Conservation (phyloP, 2,797 vertebrate species). For the Sebastes reedi region DNA sequence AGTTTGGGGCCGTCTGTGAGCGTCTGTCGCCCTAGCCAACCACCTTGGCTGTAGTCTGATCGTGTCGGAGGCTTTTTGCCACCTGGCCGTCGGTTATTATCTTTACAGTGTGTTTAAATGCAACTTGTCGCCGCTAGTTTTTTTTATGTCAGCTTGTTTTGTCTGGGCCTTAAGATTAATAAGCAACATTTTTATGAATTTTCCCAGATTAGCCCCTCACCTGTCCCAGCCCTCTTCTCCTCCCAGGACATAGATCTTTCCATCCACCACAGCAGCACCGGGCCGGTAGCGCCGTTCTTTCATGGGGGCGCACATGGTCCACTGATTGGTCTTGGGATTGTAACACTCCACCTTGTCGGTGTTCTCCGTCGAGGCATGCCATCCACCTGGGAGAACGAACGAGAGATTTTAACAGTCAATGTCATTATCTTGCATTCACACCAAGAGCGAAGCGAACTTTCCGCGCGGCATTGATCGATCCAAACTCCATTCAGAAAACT, state of each 20-base stretch:
- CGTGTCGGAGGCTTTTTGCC: too few relatives aligned
- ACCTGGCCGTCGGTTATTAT: too few relatives aligned
- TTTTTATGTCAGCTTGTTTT: too few relatives aligned
- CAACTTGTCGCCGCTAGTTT: too few relatives aligned
- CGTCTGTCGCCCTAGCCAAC: too few relatives aligned
- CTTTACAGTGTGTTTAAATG: too few relatives aligned
- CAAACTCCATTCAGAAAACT: too few relatives aligned
- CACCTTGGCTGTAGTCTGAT: too few relatives aligned
- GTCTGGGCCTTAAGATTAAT: not conserved
- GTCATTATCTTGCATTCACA: not conserved
- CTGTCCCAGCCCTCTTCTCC: slow-evolving; percentile 88
- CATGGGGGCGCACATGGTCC: slow-evolving; percentile 88
- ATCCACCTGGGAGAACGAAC: slow-evolving; percentile 74
- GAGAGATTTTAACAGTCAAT: not conserved
- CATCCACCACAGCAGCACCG: slow-evolving; percentile 83
- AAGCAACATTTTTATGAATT: not conserved
- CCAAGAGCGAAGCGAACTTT: too few relatives aligned
- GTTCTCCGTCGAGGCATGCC: slow-evolving; percentile 87
- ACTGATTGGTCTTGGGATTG: slow-evolving; percentile 84
- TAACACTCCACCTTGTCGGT: slow-evolving; percentile 88
- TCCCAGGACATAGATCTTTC: slow-evolving; percentile 85
- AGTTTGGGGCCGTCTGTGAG: too few relatives aligned
- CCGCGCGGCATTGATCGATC: too few relatives aligned
- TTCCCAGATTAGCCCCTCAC: slow-evolving; percentile 52
- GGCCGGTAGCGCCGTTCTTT: slow-evolving; percentile 86